A percentile compares a stretch with the other conserved stretches of the same genome.
Conservation (phyloP, 2,797 vertebrate species). For the Pitangus sulphuratus region DNA sequence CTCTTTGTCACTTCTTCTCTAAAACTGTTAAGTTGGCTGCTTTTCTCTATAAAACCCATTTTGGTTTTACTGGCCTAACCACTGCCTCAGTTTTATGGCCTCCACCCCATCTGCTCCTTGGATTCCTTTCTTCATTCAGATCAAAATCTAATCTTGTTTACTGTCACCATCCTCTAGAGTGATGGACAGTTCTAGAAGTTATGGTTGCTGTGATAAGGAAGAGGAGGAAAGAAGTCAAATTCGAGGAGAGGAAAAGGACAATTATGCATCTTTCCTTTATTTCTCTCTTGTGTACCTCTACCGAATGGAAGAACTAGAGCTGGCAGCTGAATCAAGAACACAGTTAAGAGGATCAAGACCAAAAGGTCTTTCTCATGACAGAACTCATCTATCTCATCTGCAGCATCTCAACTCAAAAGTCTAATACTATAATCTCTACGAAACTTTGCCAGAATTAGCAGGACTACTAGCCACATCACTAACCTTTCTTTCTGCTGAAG, state of each 20-base stretch:
- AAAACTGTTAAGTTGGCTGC: neutral
- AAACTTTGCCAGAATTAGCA: neutral
- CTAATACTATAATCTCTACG: neutral
- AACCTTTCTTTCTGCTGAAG: neutral
- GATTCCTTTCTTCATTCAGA: neutral
- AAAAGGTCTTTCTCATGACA: neutral
- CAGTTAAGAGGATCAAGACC: neutral
- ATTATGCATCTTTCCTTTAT: neutral
- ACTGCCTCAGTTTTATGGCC: neutral
- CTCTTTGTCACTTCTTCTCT: neutral
- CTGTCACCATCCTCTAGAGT: neutral
- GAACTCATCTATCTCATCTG: neutral
- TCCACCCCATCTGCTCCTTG: neutral
- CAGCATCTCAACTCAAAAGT: neutral
- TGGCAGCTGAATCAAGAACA: neutral
- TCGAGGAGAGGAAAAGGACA: neutral
- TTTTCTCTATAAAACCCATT: neutral
- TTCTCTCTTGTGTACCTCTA: neutral
- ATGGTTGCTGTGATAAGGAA: neutral
- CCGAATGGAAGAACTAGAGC: neutral
- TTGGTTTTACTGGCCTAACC: neutral
- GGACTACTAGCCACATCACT: neutral
- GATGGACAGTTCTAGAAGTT: neutral
- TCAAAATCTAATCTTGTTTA: neutral
- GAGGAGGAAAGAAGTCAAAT: neutral